A percentile compares a stretch with the other conserved stretches of the same genome.
Conservation (phyloP, 2,113 vertebrate genomes). For the Dolichotis patagonum region DNA sequence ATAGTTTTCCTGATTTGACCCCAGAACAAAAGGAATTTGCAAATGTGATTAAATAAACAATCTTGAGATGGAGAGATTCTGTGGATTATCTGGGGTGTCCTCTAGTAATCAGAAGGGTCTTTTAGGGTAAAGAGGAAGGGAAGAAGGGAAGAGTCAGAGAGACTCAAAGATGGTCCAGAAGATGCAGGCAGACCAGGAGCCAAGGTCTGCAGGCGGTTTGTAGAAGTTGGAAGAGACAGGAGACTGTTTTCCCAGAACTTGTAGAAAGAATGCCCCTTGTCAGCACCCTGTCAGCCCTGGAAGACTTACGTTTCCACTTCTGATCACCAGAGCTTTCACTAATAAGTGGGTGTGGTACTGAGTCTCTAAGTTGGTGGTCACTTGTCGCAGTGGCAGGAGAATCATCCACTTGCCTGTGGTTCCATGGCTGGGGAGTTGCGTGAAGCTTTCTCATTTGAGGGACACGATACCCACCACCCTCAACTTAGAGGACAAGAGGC, state of each 20-base stretch:
- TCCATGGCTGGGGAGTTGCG: neutral
- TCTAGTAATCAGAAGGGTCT: neutral
- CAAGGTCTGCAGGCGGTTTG: neutral
- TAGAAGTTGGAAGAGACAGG: neutral
- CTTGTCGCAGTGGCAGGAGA: neutral
- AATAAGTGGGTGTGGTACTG: accelerated
- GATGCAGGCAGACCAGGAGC: neutral
- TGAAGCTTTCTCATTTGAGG: neutral
- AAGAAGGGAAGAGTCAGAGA: neutral
- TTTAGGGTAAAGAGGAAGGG: neutral
- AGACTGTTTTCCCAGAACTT: accelerated
- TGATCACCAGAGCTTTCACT: neutral
- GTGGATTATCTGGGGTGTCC: neutral
- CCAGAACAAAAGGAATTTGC: neutral
- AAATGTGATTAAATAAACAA: neutral
- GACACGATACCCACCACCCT: neutral
- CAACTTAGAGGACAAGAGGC: neutral
- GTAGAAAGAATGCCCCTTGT: neutral
- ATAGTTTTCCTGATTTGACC: neutral
- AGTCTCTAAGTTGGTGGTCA: neutral
- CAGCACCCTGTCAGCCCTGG: neutral
- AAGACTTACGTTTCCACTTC: neutral
- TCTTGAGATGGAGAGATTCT: neutral
- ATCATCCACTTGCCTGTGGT: no score
- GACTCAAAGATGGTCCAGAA: neutral